Evolutionary conservation across 1,140 invertebrate genomes (phyloP), one percentile per base, ranked within the genome.

Genomic region (Pseudomyrmex dendroicus): DNA sequence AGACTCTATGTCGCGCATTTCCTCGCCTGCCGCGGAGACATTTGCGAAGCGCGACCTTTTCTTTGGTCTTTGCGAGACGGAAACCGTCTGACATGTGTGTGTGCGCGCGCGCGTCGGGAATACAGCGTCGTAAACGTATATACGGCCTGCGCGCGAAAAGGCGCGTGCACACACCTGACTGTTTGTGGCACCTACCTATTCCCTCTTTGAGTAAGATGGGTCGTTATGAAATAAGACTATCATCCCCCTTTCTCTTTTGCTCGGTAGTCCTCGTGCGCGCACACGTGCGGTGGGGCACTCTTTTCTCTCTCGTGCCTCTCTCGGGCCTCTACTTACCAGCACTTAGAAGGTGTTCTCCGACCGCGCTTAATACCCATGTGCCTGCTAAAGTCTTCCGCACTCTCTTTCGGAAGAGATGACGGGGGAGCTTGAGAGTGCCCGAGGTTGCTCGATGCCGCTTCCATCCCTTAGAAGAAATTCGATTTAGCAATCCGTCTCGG

Each of bases 301-400:
- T 68, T 70, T 76, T 77, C 63, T 68, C 85, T 78, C 67, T 86
- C 74, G 48, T 73, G 54, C 80, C 63, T 52, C 74, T 74, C 46
- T 72, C 59, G 78, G 48, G 80, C 85, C 52, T 77, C 73, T 87
- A 84, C 86, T 86, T 87, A 87, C 86, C 73, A 84, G 80, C 86
- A 86, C 86, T 84, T 86, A 86, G 80, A 73, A 84, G 73, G 73
- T 87, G 85, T 77, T 87, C 86, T 78, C 67, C 48, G 85, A 86
- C 80, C 78, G 82, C 72, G 84, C 78, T 87, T 83, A 83, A 83
- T 83, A 62, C 62, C 67, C 62, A 61, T 68, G 63, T 70, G 73
- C 59, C 68, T 62, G 54, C 61, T 77, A 67, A 73, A 87, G 67
- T 56, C 68, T 64, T 84, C 83, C 76, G 22, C n/a, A 57, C 48